These are phyloP conservation scores for Drosophila arizonae DNA, from an alignment of 1,140 invertebrate genomes.

Conservation along the genomic window DNA sequence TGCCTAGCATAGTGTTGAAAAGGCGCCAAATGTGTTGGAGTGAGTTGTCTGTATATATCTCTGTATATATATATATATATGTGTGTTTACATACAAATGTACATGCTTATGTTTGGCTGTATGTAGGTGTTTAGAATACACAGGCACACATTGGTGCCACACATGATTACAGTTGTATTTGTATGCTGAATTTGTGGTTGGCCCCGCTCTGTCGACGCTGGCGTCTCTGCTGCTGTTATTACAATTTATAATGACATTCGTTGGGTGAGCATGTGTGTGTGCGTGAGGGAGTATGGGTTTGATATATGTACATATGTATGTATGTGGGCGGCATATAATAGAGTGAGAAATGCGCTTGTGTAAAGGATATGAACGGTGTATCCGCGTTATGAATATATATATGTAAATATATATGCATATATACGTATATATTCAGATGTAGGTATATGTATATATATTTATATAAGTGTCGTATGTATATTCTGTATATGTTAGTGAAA, in stretches of 20 bases:
- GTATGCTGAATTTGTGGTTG: slow-evolving; percentile 80
- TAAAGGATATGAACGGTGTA: slow-evolving; percentile 70
- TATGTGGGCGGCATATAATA: slow-evolving; percentile 49
- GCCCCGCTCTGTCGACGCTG: slow-evolving; percentile 42
- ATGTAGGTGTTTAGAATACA: slow-evolving; percentile 76
- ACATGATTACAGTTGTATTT: slow-evolving; percentile 76
- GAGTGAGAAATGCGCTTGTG: slow-evolving; percentile 64
- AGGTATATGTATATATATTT: slow-evolving; percentile 33
- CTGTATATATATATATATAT: too few relatives aligned
- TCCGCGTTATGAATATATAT: slow-evolving; percentile 77
- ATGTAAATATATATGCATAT: slow-evolving; percentile 38
- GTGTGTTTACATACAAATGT: slow-evolving; percentile 9
- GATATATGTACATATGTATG: slow-evolving; percentile 24
- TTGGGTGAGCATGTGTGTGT: slow-evolving; percentile 24
- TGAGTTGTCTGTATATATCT: slow-evolving; percentile 24
- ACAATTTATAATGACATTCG: slow-evolving; percentile 82
- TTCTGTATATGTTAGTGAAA: slow-evolving; percentile 14
- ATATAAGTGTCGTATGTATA: slow-evolving; percentile 38
- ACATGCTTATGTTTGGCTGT: slow-evolving; percentile 28
- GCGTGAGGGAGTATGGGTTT: slow-evolving; percentile 26
- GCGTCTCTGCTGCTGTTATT: slow-evolving; percentile 74
- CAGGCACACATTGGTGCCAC: slow-evolving; percentile 65
- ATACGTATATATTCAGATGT: slow-evolving; percentile 12
- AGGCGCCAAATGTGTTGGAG: slow-evolving; percentile 69
- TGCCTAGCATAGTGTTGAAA: slow-evolving; percentile 74